Evolutionary conservation across 2,888 invertebrate genomes (phyloP), one percentile per base, ranked within the genome.

Genomic region (Scaptodrosophila latifasciaeformis): DNA sequence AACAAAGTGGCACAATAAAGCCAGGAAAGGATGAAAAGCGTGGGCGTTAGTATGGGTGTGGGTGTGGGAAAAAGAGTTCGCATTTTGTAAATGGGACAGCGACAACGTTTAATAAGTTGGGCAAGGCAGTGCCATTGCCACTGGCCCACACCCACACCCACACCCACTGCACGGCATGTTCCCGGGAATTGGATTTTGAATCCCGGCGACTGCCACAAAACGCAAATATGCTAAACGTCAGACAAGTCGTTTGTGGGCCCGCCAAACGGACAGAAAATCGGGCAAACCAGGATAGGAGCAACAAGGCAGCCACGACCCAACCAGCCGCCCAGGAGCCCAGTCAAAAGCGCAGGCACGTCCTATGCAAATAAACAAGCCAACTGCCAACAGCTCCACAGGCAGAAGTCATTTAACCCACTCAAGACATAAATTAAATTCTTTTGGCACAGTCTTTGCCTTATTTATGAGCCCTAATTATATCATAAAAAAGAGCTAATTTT

Each of bases 151-250:
- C n/a, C n/a, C n/a, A n/a, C n/a, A n/a, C n/a, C n/a, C n/a, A n/a
- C n/a, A n/a, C n/a, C n/a, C 7, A 24, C 7, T 7, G 24, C 24
- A 13, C 17, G 17, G 67, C 68, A 63, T 67, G 81, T 78, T 82
- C 74, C 75, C 62, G 62, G 74, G 67, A 80, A 72, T 72, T 72
- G 70, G 74, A 77, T 80, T 72, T 76, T 60, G 60, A 60, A 52
- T 62, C 56, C 52, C 40, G 34, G 21, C 42, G 46, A 58, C 76
- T 78, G 79, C 81, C 75, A 75, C 75, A 75, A 65, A 80, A 75
- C 75, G 75, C 81, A 75, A 75, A 81, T 75, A 75, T 75, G 75
- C 66, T 75, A 75, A 75, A 75, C 81, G 81, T 81, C 81, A 75
- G 79, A 54, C 52, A 13, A 44, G 21, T n/a, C n/a, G n/a, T n/a